Evolutionary conservation across 2,888 invertebrate species (phyloP), one percentile per base, ranked within the genome.

Genomic region (Atethmia centrago): DNA sequence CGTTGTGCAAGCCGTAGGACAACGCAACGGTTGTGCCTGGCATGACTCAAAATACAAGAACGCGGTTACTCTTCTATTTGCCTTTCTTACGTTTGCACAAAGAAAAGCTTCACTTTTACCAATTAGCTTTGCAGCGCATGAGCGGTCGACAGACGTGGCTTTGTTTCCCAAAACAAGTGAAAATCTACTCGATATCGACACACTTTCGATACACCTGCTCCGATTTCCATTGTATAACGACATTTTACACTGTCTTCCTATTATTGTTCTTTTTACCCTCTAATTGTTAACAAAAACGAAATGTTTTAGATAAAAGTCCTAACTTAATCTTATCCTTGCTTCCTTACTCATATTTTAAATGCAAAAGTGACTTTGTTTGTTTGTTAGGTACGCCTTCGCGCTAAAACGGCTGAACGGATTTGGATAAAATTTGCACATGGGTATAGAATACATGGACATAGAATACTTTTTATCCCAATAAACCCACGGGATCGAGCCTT

Each of bases 31-130:
- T 66, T 80, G 73, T 80, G 21, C 45, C 63, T 71, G 71, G 71
- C 84, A 83, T 94, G 92, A 93, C 89, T 93, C 92, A 93, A 90
- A 87, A 85, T 78, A 85, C 82, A 88, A 89, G 85, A 91, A 90
- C 86, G 83, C 86, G 83, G 87, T 87, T 89, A 90, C 90, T 92
- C 87, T 82, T 92, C 90, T 95, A 93, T 95, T 95, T 94, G 91
- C 88, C 90, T 92, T 94, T 93, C 92, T 89, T 91, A 93, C 93
- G 91, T 62, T 72, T 89, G 87, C 87, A 90, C 91, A 92, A 93
- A 92, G 92, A 92, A 94, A 93, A 94, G 91, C 92, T 91, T 92
- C 91, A 95, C 95, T 96, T 95, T 96, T 96, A 95, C 96, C 95
- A 95, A 96, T 96, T 96, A 95, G 90, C 89, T 89, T 81, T 88